Percentiles rank a stretch among this genome's conserved stretches.
Conservation (phyloP, 1,140 invertebrate species). For the Hylaeus volcanicus region DNA sequence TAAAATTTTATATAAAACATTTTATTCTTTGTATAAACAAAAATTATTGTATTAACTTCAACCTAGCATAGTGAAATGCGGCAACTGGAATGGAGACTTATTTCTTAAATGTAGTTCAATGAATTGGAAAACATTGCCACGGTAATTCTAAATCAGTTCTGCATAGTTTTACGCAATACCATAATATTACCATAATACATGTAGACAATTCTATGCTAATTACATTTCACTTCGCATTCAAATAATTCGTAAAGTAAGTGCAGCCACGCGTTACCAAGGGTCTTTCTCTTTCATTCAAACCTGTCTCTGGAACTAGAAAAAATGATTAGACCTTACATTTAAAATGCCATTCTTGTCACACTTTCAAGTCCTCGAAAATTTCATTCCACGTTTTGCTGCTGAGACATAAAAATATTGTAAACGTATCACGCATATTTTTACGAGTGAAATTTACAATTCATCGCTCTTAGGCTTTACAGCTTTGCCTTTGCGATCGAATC, state of each 20-base stretch:
- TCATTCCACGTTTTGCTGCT: conserved; percentile 5
- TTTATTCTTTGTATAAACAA: conserved; percentile 64
- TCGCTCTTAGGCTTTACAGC: conserved; percentile 85
- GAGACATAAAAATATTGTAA: conserved; percentile 39
- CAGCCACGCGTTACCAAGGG: neutral
- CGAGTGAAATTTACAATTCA: conserved; percentile 82
- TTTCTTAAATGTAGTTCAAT: conserved; percentile 30
- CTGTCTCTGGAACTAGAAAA: conserved; percentile 23
- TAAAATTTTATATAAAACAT: conserved; percentile 57
- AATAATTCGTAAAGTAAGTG: conserved; percentile 36
- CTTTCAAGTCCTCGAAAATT: conserved; percentile 33
- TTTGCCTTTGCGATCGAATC: conserved; percentile 94
- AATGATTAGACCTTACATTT: conserved; percentile 33
- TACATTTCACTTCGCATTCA: conserved; percentile 25
- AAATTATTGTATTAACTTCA: conserved; percentile 38
- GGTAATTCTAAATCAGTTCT: conserved; percentile 51
- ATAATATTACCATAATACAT: conserved; percentile 55
- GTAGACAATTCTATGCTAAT: conserved; percentile 42
- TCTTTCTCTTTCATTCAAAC: conserved; percentile 29
- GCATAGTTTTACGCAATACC: conserved; percentile 23
- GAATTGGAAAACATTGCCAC: conserved; percentile 39
- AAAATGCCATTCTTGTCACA: conserved; percentile 12
- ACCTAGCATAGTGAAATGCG: conserved; percentile 42
- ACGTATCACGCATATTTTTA: conserved; percentile 13
- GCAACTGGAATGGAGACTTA: conserved; percentile 57